A percentile compares a stretch with the other conserved stretches of the same genome.
Evolutionary conservation across 2,888 invertebrate genomes (phyloP).

Genomic region (Oscheius myriophilus): DNA sequence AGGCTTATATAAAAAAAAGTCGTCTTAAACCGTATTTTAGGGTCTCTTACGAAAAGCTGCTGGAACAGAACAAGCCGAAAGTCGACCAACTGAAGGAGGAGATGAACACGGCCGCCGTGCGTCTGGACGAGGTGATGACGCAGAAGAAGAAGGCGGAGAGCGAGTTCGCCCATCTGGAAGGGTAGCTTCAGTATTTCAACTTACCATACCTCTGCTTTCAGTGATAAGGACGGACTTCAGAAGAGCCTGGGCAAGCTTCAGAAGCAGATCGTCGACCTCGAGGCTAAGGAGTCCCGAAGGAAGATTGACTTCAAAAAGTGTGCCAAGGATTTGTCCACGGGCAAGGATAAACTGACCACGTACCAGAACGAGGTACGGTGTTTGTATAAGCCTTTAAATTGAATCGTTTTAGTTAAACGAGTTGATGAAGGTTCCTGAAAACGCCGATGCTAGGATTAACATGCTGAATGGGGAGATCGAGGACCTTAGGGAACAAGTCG

Average conservation of each 20-base stretch:
- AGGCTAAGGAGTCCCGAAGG: conserved; percentile 32
- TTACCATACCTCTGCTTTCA: not conserved
- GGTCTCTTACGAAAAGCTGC: conserved; percentile 1
- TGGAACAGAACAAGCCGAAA: conserved; percentile 27
- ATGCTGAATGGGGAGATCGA: conserved; percentile 68
- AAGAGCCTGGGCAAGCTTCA: conserved; percentile 41
- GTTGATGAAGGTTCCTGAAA: conserved; percentile 44
- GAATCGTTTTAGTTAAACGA: conserved; percentile 32
- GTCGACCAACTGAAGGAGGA: conserved; percentile 27
- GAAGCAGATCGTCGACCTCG: conserved; percentile 33
- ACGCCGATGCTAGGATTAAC: conserved; percentile 46
- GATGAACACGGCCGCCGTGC: conserved; percentile 13
- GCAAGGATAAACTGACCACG: conserved; percentile 1
- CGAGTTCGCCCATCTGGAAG: conserved; percentile 3
- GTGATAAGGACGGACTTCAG: conserved; percentile 30
- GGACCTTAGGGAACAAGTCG: conserved; percentile 73
- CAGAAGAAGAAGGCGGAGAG: conserved; percentile 34
- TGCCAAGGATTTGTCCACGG: conserved; percentile 17
- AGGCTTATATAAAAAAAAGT: no score
- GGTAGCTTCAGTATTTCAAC: not conserved
- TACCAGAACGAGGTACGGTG: conserved; percentile 1
- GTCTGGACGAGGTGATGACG: conserved; percentile 17
- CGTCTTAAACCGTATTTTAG: no score
- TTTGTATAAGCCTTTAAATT: conserved; percentile 10
- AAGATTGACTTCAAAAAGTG: conserved; percentile 57